phyloP scores from a whole-genome alignment of 2,797 vertebrate species.

The Lacerta viridis region DNA sequence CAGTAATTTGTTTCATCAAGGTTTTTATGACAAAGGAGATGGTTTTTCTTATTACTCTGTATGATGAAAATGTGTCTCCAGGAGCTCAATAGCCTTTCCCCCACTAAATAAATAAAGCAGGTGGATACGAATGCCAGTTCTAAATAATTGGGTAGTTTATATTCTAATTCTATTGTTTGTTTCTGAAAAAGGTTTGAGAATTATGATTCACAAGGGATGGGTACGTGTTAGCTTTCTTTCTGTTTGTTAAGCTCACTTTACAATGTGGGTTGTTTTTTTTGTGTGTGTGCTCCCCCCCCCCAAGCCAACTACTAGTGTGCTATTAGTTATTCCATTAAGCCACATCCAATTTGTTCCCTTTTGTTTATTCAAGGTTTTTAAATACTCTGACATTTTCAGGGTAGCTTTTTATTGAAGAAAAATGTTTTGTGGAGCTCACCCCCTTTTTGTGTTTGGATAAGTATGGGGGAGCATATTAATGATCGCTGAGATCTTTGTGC shows the following conservation, averaged over 20 bases:
- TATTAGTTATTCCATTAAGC: slow-evolving; percentile 68
- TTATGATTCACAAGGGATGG: slow-evolving; percentile 69
- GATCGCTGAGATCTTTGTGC: background rate
- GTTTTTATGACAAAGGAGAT: slow-evolving; percentile 66
- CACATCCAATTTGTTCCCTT: slow-evolving; percentile 53
- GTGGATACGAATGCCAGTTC: slow-evolving; percentile 64
- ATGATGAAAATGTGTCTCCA: slow-evolving; percentile 67
- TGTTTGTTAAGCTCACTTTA: slow-evolving; percentile 74
- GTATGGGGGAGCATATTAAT: background rate
- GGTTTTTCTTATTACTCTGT: slow-evolving; percentile 67
- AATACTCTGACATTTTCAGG: background rate
- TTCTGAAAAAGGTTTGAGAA: slow-evolving; percentile 72
- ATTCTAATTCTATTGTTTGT: slow-evolving; percentile 72
- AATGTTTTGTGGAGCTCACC: background rate
- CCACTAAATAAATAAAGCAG: slow-evolving; percentile 54
- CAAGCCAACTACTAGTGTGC: slow-evolving; percentile 59
- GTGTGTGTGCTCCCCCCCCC: background rate
- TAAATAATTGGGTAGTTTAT: slow-evolving; percentile 75
- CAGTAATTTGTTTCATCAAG: slow-evolving; percentile 59
- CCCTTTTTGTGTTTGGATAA: background rate
- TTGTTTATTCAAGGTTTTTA: slow-evolving; percentile 51
- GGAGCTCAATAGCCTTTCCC: slow-evolving; percentile 22
- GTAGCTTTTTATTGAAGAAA: background rate
- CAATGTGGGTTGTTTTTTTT: slow-evolving; percentile 60
- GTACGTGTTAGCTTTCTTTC: slow-evolving; percentile 63